These are phyloP conservation scores for Oreochromis mossambicus DNA, from an alignment of 2,797 vertebrate genomes.

Conservation along the genomic window DNA sequence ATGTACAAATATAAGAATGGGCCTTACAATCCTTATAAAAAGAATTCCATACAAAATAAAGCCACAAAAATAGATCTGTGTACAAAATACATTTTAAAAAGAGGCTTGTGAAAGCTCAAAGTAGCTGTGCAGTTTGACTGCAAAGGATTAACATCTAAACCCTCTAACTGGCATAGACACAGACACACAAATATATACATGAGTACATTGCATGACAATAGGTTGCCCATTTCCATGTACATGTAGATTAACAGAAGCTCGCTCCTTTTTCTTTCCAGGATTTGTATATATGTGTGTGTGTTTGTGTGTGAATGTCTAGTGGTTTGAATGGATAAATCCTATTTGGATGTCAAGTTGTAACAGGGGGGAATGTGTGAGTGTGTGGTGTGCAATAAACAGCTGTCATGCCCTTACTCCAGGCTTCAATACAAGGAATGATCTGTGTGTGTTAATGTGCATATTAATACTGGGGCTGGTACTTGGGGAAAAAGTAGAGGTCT, in stretches of 20 bases:
- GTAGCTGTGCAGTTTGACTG: conserved; percentile 38
- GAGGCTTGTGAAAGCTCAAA: conserved; percentile 25
- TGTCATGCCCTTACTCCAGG: background rate
- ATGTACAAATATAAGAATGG: conserved; percentile 21
- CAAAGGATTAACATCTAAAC: conserved; percentile 33
- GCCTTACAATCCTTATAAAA: conserved; percentile 50
- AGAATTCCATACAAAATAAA: conserved; percentile 59
- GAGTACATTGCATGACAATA: background rate
- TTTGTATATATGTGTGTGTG: background rate
- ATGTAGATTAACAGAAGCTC: conserved; percentile 24
- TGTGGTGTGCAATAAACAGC: conserved; percentile 28
- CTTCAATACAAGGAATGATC: conserved; percentile 28
- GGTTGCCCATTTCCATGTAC: background rate
- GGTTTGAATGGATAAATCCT: conserved; percentile 28
- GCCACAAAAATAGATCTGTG: conserved; percentile 72
- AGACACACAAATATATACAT: conserved; percentile 8
- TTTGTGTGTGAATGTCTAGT: background rate
- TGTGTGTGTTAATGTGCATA: conserved; percentile 14
- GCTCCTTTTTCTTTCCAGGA: conserved; percentile 1
- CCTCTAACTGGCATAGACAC: conserved; percentile 47
- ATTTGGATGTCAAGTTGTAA: conserved; percentile 5
- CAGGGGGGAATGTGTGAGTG: conserved; percentile 36
- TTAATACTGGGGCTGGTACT: conserved; percentile 74
- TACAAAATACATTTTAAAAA: conserved; percentile 67
- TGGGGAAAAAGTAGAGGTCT: conserved; percentile 93